A percentile compares a stretch with the other conserved stretches of the same genome.
Conservation (phyloP, 2,113 vertebrate genomes). For the Hypomesus transpacificus region DNA sequence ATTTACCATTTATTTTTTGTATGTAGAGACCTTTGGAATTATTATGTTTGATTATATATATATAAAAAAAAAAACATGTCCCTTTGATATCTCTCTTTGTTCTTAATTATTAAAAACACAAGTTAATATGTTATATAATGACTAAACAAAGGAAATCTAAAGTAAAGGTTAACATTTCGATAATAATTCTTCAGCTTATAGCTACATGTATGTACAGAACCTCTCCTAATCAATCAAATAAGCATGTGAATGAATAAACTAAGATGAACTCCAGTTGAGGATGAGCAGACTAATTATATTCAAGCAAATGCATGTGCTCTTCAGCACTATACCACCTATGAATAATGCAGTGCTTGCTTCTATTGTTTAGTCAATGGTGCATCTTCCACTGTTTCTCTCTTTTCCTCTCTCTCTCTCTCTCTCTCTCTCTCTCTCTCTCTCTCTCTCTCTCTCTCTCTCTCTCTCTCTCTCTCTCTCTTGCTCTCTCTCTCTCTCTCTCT, state of each 20-base stretch:
- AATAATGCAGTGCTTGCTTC: constrained; percentile 60
- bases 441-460: background rate
- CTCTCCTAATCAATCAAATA: constrained; percentile 37
- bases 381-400: background rate
- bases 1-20: background rate
- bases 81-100: no score
- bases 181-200: no score
- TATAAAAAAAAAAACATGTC: no score
- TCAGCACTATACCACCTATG: constrained; percentile 50
- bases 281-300: constrained; percentile 14
- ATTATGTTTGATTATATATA: no score
- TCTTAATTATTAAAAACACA: no score
- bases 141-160: no score
- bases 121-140: no score
- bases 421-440: background rate
- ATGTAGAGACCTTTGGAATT: background rate
- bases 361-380: constrained; percentile 58
- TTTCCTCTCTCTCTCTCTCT: background rate
- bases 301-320: constrained; percentile 44
- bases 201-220: no score
- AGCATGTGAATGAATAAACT: constrained; percentile 47
- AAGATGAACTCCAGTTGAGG: constrained; percentile 60
- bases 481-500: background rate
- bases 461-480: constrained; percentile 1
- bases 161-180: no score